These are phyloP conservation scores for Mechanitis mazaeus DNA, from an alignment of 2,888 invertebrate species.

Conservation along the genomic window DNA sequence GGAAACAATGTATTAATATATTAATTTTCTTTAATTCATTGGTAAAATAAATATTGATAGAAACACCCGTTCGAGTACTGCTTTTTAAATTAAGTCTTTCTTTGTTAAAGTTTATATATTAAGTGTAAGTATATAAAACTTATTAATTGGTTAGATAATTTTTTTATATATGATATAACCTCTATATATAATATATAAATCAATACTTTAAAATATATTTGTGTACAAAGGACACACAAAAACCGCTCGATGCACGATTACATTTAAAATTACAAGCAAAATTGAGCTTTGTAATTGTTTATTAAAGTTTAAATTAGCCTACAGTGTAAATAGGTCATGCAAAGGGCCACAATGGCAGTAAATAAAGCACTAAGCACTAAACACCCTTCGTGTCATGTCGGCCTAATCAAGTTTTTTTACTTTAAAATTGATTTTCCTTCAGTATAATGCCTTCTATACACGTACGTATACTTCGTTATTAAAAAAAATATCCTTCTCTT, in stretches of 20 bases:
- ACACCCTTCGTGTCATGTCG: conserved; percentile 31
- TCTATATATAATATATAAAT: too few species aligned
- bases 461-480: conserved; percentile 12
- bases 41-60: too few species aligned
- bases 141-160: too few species aligned
- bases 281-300: background rate
- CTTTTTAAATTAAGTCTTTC: too few species aligned
- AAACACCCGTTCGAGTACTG: too few species aligned
- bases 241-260: conserved; percentile 3
- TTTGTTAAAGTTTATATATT: too few species aligned
- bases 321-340: conserved; percentile 18
- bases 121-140: too few species aligned
- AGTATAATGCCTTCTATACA: conserved; percentile 25
- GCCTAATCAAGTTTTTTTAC: conserved; percentile 30
- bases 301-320: conserved; percentile 11
- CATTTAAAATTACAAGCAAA: background rate
- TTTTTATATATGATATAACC: too few species aligned
- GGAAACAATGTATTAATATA: too few species aligned
- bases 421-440: conserved; percentile 28
- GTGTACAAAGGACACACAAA: too few species aligned
- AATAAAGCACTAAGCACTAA: conserved; percentile 27
- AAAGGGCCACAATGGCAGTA: conserved; percentile 29
- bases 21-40: too few species aligned
- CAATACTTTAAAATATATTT: too few species aligned
- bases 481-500: background rate